phyloP scores from a whole-genome alignment of 2,888 invertebrate species.

The Phortica magna region DNA sequence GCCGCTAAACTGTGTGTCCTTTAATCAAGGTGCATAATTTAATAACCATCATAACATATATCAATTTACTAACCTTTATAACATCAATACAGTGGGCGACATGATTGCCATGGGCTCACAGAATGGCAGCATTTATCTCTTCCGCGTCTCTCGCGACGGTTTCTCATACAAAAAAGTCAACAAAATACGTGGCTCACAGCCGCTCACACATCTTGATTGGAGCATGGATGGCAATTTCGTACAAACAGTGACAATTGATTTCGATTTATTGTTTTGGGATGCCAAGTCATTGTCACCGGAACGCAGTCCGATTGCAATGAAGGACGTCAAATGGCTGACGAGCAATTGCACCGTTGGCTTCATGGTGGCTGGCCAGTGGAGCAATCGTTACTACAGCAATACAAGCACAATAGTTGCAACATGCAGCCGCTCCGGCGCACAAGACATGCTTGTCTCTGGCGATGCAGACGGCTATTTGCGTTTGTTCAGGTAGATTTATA shows the following conservation, averaged over 20 bases:
- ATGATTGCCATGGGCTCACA: conserved; percentile 93
- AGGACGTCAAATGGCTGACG: conserved; percentile 93
- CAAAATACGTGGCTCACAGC: conserved; percentile 91
- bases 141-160: conserved; percentile 91
- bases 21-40: conserved; percentile 86
- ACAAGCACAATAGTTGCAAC: conserved; percentile 90
- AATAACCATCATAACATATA: neutral
- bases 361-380: conserved; percentile 93
- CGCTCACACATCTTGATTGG: conserved; percentile 93
- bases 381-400: conserved; percentile 91
- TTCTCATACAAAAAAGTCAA: conserved; percentile 94
- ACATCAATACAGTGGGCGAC: conserved; percentile 85
- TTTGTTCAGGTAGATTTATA: conserved; percentile 85
- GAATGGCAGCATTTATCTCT: conserved; percentile 89
- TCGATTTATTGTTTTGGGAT: conserved; percentile 94
- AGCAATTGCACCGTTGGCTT: conserved; percentile 93
- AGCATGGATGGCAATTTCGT: conserved; percentile 92
- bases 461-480: conserved; percentile 94
- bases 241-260: conserved; percentile 93
- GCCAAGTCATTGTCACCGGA: conserved; percentile 92
- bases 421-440: conserved; percentile 89
- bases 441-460: conserved; percentile 90
- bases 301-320: conserved; percentile 92
- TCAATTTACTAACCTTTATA: neutral
- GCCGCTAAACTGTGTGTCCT: conserved; percentile 90